Percentiles rank a stretch among this genome's conserved stretches.
phyloP scores from a whole-genome alignment of 1,140 invertebrate species.

The Protaetia brevitarsis region DNA sequence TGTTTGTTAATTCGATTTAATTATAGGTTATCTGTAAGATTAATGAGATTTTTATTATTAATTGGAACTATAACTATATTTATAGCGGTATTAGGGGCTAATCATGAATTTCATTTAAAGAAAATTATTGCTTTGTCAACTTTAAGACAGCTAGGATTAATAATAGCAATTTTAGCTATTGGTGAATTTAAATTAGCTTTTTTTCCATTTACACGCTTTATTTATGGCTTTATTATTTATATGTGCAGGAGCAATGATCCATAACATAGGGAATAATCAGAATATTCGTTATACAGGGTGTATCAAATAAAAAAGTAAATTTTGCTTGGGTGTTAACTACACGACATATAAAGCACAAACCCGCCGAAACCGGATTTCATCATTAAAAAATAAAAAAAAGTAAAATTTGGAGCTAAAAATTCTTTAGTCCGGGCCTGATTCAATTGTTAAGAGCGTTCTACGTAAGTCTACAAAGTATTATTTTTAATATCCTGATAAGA shows the following conservation, averaged over 20 bases:
- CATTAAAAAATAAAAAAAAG: too few species aligned
- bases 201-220: slow-evolving; percentile 65
- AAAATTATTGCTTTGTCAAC: slow-evolving; percentile 72
- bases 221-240: slow-evolving; percentile 66
- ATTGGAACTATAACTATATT: slow-evolving; percentile 57
- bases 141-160: slow-evolving; percentile 64
- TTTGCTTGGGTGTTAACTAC: too few species aligned
- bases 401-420: too few species aligned
- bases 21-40: slow-evolving; percentile 44
- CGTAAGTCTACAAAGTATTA: too few species aligned
- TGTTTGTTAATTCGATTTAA: slow-evolving; percentile 68
- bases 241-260: slow-evolving; percentile 59
- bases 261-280: slow-evolving; percentile 57
- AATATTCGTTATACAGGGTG: slow-evolving; percentile 65
- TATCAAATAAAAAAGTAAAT: too few species aligned
- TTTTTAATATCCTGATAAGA: too few species aligned
- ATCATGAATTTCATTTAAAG: slow-evolving; percentile 64
- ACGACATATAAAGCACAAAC: too few species aligned
- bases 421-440: too few species aligned
- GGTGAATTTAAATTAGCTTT: too few species aligned
- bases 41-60: slow-evolving; percentile 42
- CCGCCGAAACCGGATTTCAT: too few species aligned
- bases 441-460: too few species aligned
- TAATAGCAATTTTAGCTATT: too few species aligned
- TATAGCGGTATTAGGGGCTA: slow-evolving; percentile 57